Evolutionary conservation across 2,113 vertebrate genomes (phyloP).

Genomic region (Brachypodius melanocephalos): DNA sequence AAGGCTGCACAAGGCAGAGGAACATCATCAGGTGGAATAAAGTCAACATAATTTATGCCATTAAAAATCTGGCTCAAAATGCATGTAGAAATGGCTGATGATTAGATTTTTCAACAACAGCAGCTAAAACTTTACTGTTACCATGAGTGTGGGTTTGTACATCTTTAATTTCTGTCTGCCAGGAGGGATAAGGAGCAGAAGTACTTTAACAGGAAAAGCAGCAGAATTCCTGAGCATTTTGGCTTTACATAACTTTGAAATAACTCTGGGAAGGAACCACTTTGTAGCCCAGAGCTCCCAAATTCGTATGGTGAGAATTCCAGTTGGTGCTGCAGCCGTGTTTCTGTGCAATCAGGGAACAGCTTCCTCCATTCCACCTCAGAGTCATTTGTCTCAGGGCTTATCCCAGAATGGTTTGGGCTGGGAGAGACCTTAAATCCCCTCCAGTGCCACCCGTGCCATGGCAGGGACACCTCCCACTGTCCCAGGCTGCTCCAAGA

Average conservation of each 20-base stretch:
- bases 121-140: neutral
- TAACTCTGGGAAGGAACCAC: neutral
- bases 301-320: neutral
- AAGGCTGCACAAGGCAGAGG: neutral
- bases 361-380: neutral
- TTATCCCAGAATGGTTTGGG: neutral
- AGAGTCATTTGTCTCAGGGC: rapidly evolving
- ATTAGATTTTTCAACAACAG: neutral
- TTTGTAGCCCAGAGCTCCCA: neutral
- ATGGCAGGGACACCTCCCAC: neutral
- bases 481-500: neutral
- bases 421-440: rapidly evolving
- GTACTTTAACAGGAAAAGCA: neutral
- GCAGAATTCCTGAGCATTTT: neutral
- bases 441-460: neutral
- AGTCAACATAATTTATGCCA: neutral
- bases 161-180: neutral
- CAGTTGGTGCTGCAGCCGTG: neutral
- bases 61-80: neutral
- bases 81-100: neutral
- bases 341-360: neutral
- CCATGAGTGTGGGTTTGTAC: neutral
- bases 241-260: neutral
- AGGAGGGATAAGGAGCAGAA: neutral
- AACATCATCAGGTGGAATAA: neutral